Evolutionary conservation across 2,797 vertebrate species (phyloP), one percentile per base, ranked within the genome.

Genomic region (Gephyroberyx darwinii): DNA sequence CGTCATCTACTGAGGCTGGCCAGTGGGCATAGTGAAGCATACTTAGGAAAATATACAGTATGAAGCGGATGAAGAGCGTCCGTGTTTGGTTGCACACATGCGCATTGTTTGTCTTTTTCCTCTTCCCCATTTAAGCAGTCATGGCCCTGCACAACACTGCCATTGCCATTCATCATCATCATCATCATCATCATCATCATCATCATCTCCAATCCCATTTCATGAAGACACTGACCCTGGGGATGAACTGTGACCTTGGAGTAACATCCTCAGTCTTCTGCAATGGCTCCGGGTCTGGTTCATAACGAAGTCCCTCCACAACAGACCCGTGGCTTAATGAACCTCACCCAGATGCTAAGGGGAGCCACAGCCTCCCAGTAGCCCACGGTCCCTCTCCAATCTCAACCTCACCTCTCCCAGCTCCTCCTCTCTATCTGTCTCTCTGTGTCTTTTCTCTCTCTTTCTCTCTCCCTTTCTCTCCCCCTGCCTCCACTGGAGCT

Each of bases 311-410:
- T 85, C 84, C 58, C 84, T 55, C 48, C 43, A 64, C 84, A 70
- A 65, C 75, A 75, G 66, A 82, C 67, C 51, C 74, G 6, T 53
- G 2, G 71, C 77, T 82, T 89, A 86, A 90, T 89, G 87, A 90
- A 87, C 84, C 80, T 86, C 86, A 68, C 78, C 87, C 89, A 90
- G 85, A 90, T 90, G 89, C 77, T 90, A 22, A 82, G 51, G 89
- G 88, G 83, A 80, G 54, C 50, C 55, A 3, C 60, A 51, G 66
- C 50, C 71, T 88, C 88, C 85, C 87, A 58, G 80, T 74, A 65
- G 84, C 80, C 75, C 84, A 53, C 60, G 69, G 83, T 88, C 86
- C 87, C 89, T 82, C 73, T 83, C 71, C 86, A 88, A 90, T 89
- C 85, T 85, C 78, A 19, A 37, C 57, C 71, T 85, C 59, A 20